A percentile compares a stretch with the other conserved stretches of the same genome.
Evolutionary conservation across 2,888 invertebrate genomes (phyloP).

Genomic region (Lasioglossum zephyrum): DNA sequence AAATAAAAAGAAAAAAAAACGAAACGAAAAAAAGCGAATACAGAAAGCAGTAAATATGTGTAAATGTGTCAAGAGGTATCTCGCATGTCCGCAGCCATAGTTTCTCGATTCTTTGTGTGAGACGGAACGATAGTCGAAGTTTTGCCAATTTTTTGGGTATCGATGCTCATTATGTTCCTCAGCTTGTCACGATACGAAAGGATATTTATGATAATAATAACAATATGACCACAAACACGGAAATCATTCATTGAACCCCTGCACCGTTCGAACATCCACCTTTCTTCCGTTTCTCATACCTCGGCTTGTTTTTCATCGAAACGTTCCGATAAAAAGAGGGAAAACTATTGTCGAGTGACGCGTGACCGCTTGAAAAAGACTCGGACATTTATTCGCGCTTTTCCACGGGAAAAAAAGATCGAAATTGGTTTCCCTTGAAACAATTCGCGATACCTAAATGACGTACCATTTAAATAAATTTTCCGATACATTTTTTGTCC

Average conservation of each 20-base stretch:
- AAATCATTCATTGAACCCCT: not conserved
- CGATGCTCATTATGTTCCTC: conserved; percentile 65
- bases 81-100: conserved; percentile 51
- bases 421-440: not conserved
- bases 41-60: not conserved
- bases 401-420: not conserved
- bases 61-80: conserved; percentile 38
- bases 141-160: conserved; percentile 60
- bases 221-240: conserved; percentile 58
- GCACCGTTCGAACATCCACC: not conserved
- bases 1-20: not conserved
- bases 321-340: too few relatives aligned
- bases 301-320: not conserved
- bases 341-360: not conserved
- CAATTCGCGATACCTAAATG: not conserved
- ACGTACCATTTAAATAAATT: not conserved
- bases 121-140: conserved; percentile 51
- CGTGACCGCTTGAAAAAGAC: not conserved
- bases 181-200: conserved; percentile 65
- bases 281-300: not conserved
- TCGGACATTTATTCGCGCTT: not conserved
- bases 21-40: not conserved
- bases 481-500: not conserved
- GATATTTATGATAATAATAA: conserved; percentile 69
- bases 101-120: conserved; percentile 56